Evolutionary conservation across 2,113 vertebrate genomes (phyloP).

Genomic region (Gymnogyps californianus): DNA sequence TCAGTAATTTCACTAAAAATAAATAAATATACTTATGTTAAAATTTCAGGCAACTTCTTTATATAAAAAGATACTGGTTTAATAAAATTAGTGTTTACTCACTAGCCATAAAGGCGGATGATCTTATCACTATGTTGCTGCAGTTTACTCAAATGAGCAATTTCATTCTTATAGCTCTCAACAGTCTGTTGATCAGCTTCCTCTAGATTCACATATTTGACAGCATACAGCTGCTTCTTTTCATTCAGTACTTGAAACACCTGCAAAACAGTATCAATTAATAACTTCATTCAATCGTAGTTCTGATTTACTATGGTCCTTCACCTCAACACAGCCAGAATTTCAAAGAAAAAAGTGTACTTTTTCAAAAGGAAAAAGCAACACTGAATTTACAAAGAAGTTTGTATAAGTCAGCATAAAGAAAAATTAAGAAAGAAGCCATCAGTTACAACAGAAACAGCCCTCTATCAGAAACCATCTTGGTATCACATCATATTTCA

Average conservation of each 20-base stretch:
- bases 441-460: neutral
- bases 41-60: neutral
- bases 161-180: conserved; percentile 96
- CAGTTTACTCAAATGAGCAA: conserved; percentile 89
- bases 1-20: conserved; percentile 88
- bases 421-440: neutral
- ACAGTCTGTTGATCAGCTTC: conserved; percentile 90
- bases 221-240: conserved; percentile 90
- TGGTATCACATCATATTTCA: neutral
- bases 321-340: neutral
- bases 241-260: conserved; percentile 94
- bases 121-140: conserved; percentile 96
- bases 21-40: neutral
- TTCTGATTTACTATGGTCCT: neutral
- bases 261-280: conserved; percentile 57
- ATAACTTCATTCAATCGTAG: neutral
- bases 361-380: neutral
- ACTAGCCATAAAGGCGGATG: conserved; percentile 94
- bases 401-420: neutral
- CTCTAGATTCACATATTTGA: conserved; percentile 92
- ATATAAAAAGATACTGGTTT: neutral
- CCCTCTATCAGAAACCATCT: neutral
- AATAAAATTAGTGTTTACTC: conserved; percentile 59
- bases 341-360: neutral
- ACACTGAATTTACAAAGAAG: neutral